Evolutionary conservation across 2,888 invertebrate genomes (phyloP).

Genomic region (Balanococcus diminutus): DNA sequence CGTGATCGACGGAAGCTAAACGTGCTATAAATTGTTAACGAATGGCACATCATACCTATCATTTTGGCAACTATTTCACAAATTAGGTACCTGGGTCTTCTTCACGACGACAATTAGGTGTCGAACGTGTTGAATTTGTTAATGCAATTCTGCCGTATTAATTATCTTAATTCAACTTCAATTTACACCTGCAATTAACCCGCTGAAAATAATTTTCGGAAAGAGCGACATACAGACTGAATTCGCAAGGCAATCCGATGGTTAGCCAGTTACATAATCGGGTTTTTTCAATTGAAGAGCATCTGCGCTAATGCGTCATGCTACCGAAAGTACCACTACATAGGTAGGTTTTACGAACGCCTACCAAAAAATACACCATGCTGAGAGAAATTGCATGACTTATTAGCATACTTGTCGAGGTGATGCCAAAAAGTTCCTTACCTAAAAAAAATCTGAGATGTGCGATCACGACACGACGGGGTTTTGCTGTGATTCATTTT

Average conservation of each 20-base stretch:
- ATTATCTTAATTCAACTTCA: not conserved
- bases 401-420: not conserved
- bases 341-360: not conserved
- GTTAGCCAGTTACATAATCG: not conserved
- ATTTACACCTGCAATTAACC: not conserved
- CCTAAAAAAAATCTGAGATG: not conserved
- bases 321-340: not conserved
- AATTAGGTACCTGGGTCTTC: not conserved
- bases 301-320: not conserved
- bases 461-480: not conserved
- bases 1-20: slow-evolving; percentile 13
- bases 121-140: not conserved
- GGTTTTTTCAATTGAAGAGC: not conserved
- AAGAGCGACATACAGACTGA: not conserved
- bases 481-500: not conserved
- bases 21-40: not conserved
- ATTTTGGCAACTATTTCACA: slow-evolving; percentile 13
- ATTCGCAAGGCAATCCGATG: not conserved
- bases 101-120: not conserved
- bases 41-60: not conserved
- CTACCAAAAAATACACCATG: not conserved
- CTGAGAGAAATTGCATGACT: slow-evolving; percentile 24
- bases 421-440: not conserved
- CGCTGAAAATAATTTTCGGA: not conserved
- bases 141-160: not conserved